Conservation (phyloP, 1,140 invertebrate species). For the Aporrectodea caliginosa region DNA sequence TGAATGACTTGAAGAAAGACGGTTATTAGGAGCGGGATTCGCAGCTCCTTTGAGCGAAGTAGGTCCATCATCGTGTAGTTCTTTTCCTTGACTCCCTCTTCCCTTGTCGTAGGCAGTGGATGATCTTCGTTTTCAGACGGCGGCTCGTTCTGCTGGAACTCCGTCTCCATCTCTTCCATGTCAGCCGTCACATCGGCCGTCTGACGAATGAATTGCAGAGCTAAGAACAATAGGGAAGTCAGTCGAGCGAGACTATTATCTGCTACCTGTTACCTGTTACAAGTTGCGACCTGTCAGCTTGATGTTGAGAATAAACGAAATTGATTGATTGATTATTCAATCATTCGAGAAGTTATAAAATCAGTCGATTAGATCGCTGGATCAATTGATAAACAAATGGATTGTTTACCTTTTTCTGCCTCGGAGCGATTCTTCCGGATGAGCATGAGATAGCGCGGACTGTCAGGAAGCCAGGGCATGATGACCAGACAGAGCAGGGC, state of each 20-base stretch:
- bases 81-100: background rate
- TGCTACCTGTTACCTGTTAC: no score
- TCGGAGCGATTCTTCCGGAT: constrained; percentile 69
- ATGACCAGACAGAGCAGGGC: constrained; percentile 69
- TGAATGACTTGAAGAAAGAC: constrained; percentile 46
- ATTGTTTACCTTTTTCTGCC: constrained; percentile 65
- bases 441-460: constrained; percentile 77
- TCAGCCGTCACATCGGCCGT: constrained; percentile 44
- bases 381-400: background rate
- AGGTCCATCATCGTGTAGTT: constrained; percentile 45
- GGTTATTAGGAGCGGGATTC: constrained; percentile 46
- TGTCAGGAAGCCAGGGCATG: constrained; percentile 82
- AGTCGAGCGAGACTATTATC: no score
- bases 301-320: no score
- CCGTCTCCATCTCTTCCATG: constrained; percentile 49
- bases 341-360: no score
- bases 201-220: constrained; percentile 42
- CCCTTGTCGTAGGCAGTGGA: background rate
- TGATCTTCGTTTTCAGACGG: no score
- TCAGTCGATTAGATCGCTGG: no score
- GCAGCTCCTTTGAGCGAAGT: constrained; percentile 45
- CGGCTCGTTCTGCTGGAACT: constrained; percentile 33
- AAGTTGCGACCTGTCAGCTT: no score
- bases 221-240: constrained; percentile 34
- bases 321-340: no score